Percentiles rank a stretch among this genome's conserved stretches.
Evolutionary conservation across 2,113 vertebrate genomes (phyloP).

Genomic region (Synodontis membranacea): DNA sequence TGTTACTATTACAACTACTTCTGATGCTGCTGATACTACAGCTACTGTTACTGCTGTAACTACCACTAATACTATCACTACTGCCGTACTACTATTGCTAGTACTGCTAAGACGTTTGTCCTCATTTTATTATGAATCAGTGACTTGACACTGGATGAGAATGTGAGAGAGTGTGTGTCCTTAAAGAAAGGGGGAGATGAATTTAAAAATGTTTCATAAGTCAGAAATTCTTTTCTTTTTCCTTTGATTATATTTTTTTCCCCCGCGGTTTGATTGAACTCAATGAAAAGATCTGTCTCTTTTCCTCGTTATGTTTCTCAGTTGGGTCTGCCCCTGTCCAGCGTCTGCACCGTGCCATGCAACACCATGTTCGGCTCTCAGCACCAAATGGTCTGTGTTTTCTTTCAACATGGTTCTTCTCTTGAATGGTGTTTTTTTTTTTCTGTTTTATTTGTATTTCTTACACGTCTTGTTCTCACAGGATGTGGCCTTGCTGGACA

Average conservation of each 20-base stretch:
- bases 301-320: constrained; percentile 49
- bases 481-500: constrained; percentile 93
- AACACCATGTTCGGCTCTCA: constrained; percentile 98
- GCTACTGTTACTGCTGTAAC: neutral
- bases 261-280: neutral
- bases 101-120: neutral
- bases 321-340: constrained; percentile 75
- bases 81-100: too few species aligned
- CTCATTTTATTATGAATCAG: neutral
- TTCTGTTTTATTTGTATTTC: neutral
- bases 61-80: too few species aligned
- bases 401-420: neutral
- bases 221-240: neutral
- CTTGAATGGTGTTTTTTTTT: neutral
- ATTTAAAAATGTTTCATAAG: neutral
- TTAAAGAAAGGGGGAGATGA: neutral
- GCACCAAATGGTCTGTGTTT: constrained; percentile 85
- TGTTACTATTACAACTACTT: neutral
- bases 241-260: neutral
- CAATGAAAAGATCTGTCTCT: neutral
- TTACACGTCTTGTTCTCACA: constrained; percentile 58
- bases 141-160: neutral
- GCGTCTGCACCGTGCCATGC: constrained; percentile 89
- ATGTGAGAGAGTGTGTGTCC: neutral
- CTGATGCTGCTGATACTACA: too few species aligned